phyloP scores from a whole-genome alignment of 2,888 invertebrate species.

The Cantharis rustica region DNA sequence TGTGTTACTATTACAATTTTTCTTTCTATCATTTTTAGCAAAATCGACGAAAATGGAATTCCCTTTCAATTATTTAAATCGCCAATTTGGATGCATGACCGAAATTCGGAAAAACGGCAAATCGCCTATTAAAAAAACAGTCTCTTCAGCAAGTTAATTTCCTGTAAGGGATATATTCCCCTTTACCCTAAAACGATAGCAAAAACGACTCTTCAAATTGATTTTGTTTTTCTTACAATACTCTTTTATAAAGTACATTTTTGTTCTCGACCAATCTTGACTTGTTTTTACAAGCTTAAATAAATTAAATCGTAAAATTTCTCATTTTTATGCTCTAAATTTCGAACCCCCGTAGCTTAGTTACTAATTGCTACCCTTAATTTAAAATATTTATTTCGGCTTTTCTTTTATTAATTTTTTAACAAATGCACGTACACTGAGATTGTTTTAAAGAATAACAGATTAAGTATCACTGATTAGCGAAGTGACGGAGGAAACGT shows the following conservation, averaged over 20 bases:
- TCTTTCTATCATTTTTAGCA: neutral
- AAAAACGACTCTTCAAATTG: slow-evolving; percentile 26
- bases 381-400: neutral
- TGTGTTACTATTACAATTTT: neutral
- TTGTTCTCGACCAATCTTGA: neutral
- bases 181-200: slow-evolving; percentile 19
- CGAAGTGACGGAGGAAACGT: too few species aligned
- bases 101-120: slow-evolving; percentile 27
- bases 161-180: slow-evolving; percentile 25
- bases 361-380: neutral
- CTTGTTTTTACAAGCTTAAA: neutral
- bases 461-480: too few species aligned
- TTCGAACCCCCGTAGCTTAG: neutral
- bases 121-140: slow-evolving; percentile 30
- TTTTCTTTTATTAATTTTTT: neutral
- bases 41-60: slow-evolving; percentile 20
- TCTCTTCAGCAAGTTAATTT: slow-evolving; percentile 31
- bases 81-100: slow-evolving; percentile 26
- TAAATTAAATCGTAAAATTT: neutral
- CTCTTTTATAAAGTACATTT: neutral
- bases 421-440: neutral
- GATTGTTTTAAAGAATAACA: neutral
- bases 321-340: neutral
- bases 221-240: slow-evolving; percentile 18
- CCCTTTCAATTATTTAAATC: slow-evolving; percentile 28